Base-by-base conservation (phyloP, 2,113 vertebrate genomes). In the Ariopsis seemanni region DNA sequence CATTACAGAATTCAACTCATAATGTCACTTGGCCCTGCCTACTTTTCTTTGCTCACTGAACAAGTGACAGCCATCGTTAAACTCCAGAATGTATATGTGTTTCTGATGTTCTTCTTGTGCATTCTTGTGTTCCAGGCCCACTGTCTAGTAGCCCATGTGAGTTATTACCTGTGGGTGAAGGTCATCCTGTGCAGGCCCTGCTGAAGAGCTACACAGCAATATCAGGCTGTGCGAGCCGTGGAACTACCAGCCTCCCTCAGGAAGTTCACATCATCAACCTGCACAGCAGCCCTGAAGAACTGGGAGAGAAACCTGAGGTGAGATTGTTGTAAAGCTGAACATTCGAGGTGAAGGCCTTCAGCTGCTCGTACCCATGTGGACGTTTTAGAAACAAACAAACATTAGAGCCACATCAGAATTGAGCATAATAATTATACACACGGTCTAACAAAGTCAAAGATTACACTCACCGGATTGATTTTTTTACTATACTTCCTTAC, bases 221-320 rank as follows among this genome's bases (percentile, higher is more conserved):
- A 85, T 97, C 98, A 0, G 98, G 98, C 91, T 99, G 98, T 48
- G 97, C 98, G 34, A 99, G 97, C 93, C 93, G 96, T 81, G 97
- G 96, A 91, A 99, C 98, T 0, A 92, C 88, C 0, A 91, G 90
- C 67, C 93, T 97, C 57, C 96, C 96, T 0, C 97, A 97, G 87
- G 98, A 99, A 89, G 97, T 99, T 85, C 98, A 99, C 0, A 52
- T 99, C 93, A 95, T 99, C 93, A 99, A 98, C 94, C 96, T 99
- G 88, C 95, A 95, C 84, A 90, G 91, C 55, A 84, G 92, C 0
- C 91, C 95, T 22, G 93, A 95, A 42, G 93, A 92, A 27, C 91
- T 93, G 1, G 92, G 92, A 86, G 94, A 92, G 87, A 92, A 86
- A 5, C 94, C 93, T 42, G 95, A 97, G 94, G 98, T 99, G 93